Percentiles rank a stretch among this genome's conserved stretches.
These are phyloP conservation scores for Formica aserva DNA, from an alignment of 2,888 invertebrate species.

Conservation along the genomic window DNA sequence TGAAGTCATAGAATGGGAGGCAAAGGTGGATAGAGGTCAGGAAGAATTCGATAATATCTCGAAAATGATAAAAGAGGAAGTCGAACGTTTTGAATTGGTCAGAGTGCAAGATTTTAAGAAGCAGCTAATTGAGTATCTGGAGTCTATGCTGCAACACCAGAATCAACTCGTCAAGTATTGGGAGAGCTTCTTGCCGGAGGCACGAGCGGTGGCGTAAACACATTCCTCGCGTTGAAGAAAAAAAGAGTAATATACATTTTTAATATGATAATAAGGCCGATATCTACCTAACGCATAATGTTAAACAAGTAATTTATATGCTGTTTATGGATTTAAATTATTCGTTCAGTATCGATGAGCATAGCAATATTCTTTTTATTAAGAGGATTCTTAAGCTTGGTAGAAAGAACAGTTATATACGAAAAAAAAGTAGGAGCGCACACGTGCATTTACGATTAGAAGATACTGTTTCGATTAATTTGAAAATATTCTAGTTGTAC, in stretches of 20 bases:
- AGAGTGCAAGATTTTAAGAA: constrained; percentile 96
- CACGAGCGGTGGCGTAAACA: constrained; percentile 94
- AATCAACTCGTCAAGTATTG: constrained; percentile 97
- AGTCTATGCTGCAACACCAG: constrained; percentile 97
- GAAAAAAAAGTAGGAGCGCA: constrained; percentile 24
- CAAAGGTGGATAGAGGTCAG: constrained; percentile 98
- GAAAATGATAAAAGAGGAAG: constrained; percentile 96
- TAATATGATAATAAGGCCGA: constrained; percentile 55
- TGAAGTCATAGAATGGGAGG: constrained; percentile 99
- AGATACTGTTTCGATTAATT: constrained; percentile 59
- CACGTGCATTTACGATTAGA: constrained; percentile 11
- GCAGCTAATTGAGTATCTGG: constrained; percentile 96
- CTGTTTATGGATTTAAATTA: constrained; percentile 55
- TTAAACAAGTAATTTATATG: constrained; percentile 39
- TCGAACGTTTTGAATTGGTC: constrained; percentile 96
- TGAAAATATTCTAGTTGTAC: constrained; percentile 30
- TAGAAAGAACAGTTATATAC: constrained; percentile 38
- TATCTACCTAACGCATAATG: constrained; percentile 21
- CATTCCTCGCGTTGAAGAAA: constrained; percentile 68
- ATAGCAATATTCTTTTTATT: constrained; percentile 33
- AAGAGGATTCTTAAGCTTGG: neutral
- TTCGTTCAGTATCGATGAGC: constrained; percentile 48
- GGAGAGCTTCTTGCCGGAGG: constrained; percentile 98
- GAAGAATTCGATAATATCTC: constrained; percentile 98
- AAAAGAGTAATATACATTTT: constrained; percentile 48